Conservation (phyloP, 2,113 vertebrate species). For the Motacilla alba region DNA sequence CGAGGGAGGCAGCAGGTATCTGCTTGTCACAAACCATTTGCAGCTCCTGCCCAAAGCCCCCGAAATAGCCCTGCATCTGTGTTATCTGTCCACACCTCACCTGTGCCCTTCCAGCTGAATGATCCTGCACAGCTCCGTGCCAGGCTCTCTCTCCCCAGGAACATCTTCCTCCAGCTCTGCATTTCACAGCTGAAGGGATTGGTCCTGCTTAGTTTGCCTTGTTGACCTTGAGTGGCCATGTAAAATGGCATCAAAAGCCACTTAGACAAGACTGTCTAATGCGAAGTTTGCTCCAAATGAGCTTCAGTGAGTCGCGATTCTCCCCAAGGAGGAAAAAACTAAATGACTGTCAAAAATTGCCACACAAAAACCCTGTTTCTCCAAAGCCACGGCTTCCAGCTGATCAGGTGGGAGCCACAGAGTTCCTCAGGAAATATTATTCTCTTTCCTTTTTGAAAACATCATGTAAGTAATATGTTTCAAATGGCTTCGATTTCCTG, state of each 20-base stretch:
- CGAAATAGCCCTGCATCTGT: background rate
- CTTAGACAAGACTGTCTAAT: conserved; percentile 12
- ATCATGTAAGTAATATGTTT: background rate
- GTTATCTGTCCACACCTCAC: background rate
- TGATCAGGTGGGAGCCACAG: conserved; percentile 7
- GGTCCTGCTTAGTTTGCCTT: conserved; percentile 18
- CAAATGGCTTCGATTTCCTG: background rate
- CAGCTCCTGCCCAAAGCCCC: background rate
- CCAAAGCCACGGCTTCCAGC: background rate
- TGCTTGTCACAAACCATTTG: background rate
- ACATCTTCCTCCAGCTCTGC: background rate
- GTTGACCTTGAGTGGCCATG: conserved; percentile 21
- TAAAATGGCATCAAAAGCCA: conserved; percentile 54
- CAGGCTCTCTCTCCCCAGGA: background rate
- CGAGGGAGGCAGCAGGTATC: background rate
- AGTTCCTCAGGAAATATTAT: conserved; percentile 17
- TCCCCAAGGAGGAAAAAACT: background rate
- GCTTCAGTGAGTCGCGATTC: background rate
- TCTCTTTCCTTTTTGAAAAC: conserved; percentile 6
- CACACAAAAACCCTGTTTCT: background rate
- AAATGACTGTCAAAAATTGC: conserved; percentile 7
- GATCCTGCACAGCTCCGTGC: background rate
- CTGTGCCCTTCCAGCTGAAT: conserved; percentile 21
- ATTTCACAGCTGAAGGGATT: conserved; percentile 49
- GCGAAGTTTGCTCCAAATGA: background rate